Conservation (phyloP, 2,113 vertebrate species). For the Eleginops maclovinus region DNA sequence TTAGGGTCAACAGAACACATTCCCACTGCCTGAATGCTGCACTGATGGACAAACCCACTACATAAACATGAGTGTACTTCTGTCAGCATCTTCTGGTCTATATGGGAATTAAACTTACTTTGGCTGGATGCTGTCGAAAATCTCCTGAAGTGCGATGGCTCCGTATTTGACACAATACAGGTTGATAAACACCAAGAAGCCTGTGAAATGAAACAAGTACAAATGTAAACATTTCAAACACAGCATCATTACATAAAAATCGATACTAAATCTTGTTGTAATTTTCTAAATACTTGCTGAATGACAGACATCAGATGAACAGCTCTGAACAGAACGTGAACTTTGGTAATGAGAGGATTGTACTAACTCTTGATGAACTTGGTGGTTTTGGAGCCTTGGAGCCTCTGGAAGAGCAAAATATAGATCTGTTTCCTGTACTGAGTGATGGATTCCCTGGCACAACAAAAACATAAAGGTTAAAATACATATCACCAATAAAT, state of each 20-base stretch:
- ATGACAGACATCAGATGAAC: background rate
- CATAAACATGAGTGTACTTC: background rate
- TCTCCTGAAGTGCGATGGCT: slow-evolving; percentile 95
- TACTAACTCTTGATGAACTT: slow-evolving; percentile 99
- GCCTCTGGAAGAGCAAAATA: slow-evolving; percentile 97
- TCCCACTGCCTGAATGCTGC: background rate
- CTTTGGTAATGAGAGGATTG: background rate
- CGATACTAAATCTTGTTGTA: too few species aligned
- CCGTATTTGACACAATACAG: slow-evolving; percentile 96
- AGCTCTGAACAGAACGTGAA: background rate
- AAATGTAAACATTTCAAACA: background rate
- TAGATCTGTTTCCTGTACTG: slow-evolving; percentile 98
- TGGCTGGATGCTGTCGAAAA: slow-evolving; percentile 97
- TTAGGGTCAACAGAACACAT: background rate
- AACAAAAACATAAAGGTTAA: background rate
- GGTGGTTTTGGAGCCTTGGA: slow-evolving; percentile 98
- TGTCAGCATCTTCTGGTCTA: background rate
- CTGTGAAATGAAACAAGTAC: slow-evolving; percentile 72
- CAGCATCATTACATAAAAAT: background rate
- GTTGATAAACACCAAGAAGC: slow-evolving; percentile 98
- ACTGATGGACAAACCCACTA: background rate
- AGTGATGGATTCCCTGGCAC: slow-evolving; percentile 89
- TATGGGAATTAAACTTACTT: slow-evolving; percentile 86
- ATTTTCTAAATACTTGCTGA: background rate
- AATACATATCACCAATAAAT: background rate